Conservation (phyloP, 2,888 invertebrate genomes). For the Boloria selene region DNA sequence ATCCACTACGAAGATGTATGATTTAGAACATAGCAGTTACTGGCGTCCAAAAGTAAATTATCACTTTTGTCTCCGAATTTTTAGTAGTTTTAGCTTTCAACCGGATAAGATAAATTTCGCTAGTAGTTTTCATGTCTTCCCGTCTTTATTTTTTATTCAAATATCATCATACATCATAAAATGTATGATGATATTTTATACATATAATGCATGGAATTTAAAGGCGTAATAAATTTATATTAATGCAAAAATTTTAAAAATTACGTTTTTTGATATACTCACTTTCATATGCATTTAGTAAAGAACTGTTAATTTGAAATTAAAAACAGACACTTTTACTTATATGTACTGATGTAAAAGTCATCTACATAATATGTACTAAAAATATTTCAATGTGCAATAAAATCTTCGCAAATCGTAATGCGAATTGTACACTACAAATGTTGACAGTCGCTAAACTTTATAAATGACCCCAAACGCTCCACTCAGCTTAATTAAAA, state of each 20-base stretch:
- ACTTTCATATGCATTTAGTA: no score
- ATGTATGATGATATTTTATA: no score
- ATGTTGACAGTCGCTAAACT: slow-evolving; percentile 68
- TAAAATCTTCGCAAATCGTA: not conserved
- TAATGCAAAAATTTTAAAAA: no score
- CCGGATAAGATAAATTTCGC: slow-evolving; percentile 5
- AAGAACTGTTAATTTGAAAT: no score
- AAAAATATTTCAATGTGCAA: not conserved
- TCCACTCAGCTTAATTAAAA: slow-evolving; percentile 72
- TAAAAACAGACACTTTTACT: no score
- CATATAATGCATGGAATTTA: no score
- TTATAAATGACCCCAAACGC: slow-evolving; percentile 64
- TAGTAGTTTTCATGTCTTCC: not conserved
- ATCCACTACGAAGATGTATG: slow-evolving; percentile 9
- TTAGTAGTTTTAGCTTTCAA: slow-evolving; percentile 4
- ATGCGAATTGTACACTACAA: slow-evolving; percentile 23
- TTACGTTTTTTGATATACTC: no score
- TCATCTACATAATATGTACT: no score
- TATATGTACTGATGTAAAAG: no score
- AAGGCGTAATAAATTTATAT: no score
- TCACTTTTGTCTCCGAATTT: slow-evolving; percentile 7
- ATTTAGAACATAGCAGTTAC: slow-evolving; percentile 8
- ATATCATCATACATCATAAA: no score
- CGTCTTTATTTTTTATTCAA: not conserved
- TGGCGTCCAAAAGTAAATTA: slow-evolving; percentile 18